Base-by-base conservation (phyloP, 1,140 invertebrate genomes). In the Solenopsis fugax region DNA sequence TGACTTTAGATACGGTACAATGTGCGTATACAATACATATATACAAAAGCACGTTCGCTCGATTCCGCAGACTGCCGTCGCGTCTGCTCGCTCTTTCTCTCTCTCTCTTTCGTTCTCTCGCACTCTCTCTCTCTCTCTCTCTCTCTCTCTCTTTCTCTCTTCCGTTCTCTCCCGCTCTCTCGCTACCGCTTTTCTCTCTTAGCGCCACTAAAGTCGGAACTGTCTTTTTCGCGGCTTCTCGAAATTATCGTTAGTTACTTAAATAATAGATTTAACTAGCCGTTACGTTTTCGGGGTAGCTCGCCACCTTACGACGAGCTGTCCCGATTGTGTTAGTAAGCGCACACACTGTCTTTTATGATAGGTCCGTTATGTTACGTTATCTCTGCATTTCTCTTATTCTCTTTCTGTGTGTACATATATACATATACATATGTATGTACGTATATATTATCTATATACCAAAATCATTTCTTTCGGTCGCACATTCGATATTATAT, bases 1-100 rank as follows among this genome's bases (percentile, higher is more conserved):
- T 89, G 87, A 88, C 54, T 89, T 90, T 81, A 88, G 90, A 92
- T 91, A 92, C 90, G 89, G 76, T 93, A 93, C 90, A 93, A 93
- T 93, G 93, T 94, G 92, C 92, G 93, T 94, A 92, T 94, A 93
- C 92, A 94, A 93, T 93, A 93, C 85, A 90, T 89, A 90, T 88
- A 91, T 94, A 94, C 91, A 94, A 94, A 94, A 94, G 92, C 92
- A 89, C 92, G 88, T 82, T 92, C 89, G 85, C 90, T 90, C 86
- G 88, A 7, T 92, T 92, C 92, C 85, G 87, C 90, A 93, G 89
- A 93, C 88, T 81, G n/a, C 2, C 80, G 85, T 87, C 87, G 21
- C 56, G 48, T 67, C 90, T 88, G 62, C n/a, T 60, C 50, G 18
- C 16, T 21, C 34, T 48, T 41, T 16, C 37, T 18, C 29, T 64